Conservation (phyloP, 2,113 vertebrate species). For the Pelodiscus sinensis region DNA sequence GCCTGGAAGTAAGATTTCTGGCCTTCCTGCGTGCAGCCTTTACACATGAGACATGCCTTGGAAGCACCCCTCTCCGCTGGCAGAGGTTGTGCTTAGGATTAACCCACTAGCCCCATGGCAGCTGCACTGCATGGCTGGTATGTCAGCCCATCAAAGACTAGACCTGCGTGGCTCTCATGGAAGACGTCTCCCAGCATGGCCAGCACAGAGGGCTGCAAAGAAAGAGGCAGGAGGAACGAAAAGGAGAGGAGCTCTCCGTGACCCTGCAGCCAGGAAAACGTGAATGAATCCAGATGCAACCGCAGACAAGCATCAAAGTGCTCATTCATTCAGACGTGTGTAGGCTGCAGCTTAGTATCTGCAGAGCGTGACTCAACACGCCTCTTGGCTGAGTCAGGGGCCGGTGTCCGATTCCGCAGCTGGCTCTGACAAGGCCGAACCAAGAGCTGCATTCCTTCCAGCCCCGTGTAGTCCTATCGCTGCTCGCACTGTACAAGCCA, state of each 20-base stretch:
- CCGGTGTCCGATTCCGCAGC: neutral
- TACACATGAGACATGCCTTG: neutral
- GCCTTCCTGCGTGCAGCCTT: neutral
- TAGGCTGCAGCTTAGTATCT: rapidly evolving
- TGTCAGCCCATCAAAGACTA: neutral
- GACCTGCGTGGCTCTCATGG: neutral
- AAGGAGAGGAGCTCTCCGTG: rapidly evolving
- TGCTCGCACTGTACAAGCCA: neutral
- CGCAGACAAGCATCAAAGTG: neutral
- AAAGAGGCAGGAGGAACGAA: neutral
- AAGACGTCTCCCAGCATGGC: neutral
- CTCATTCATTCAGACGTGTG: neutral
- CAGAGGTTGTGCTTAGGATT: neutral
- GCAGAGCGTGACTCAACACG: neutral
- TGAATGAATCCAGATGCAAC: neutral
- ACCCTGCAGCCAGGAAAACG: neutral
- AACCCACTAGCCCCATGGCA: neutral
- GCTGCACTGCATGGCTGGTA: neutral
- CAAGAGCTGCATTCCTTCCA: neutral
- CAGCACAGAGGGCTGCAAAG: rapidly evolving
- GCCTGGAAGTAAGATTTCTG: neutral
- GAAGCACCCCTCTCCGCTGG: neutral
- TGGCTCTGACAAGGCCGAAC: neutral
- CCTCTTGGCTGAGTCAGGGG: neutral
- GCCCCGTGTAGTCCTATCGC: neutral